phyloP scores from a whole-genome alignment of 1,140 invertebrate genomes.

The Drosophila sturtevanti region DNA sequence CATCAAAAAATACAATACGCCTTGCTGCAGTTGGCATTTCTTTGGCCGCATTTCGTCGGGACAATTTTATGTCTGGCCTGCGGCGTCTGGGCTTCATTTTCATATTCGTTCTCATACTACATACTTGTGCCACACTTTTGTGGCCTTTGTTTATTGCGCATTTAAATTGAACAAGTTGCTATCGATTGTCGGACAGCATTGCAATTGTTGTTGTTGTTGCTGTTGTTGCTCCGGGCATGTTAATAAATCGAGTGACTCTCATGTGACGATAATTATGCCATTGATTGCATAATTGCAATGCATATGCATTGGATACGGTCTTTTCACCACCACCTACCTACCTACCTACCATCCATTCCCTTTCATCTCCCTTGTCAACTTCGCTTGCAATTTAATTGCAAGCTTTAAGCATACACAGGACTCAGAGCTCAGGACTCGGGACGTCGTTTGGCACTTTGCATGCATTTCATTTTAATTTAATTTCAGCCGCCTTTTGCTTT shows the following conservation, averaged over 20 bases:
- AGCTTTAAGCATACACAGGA: conserved; percentile 61
- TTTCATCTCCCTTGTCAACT: conserved; percentile 26
- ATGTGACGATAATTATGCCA: conserved; percentile 78
- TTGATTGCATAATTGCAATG: conserved; percentile 80
- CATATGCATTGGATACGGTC: conserved; percentile 49
- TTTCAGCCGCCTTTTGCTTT: conserved; percentile 74
- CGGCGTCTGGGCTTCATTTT: conserved; percentile 1
- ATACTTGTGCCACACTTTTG: conserved; percentile 34
- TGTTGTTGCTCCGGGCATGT: conserved; percentile 53
- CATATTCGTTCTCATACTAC: neutral
- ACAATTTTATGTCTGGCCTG: conserved; percentile 39
- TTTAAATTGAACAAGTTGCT: conserved; percentile 72
- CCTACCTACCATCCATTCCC: neutral
- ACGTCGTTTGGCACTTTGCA: conserved; percentile 65
- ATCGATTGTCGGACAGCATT: conserved; percentile 42
- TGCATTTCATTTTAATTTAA: conserved; percentile 80
- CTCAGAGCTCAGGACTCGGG: conserved; percentile 19
- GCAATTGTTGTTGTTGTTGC: conserved; percentile 4
- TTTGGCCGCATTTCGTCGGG: conserved; percentile 58
- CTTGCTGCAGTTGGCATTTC: conserved; percentile 26
- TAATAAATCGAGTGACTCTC: conserved; percentile 78
- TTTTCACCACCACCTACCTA: neutral
- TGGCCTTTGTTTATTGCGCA: conserved; percentile 48
- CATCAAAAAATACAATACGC: conserved; percentile 5
- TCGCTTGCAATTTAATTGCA: conserved; percentile 53